Conservation (phyloP, 1,140 invertebrate genomes). For the Ostrea edulis region DNA sequence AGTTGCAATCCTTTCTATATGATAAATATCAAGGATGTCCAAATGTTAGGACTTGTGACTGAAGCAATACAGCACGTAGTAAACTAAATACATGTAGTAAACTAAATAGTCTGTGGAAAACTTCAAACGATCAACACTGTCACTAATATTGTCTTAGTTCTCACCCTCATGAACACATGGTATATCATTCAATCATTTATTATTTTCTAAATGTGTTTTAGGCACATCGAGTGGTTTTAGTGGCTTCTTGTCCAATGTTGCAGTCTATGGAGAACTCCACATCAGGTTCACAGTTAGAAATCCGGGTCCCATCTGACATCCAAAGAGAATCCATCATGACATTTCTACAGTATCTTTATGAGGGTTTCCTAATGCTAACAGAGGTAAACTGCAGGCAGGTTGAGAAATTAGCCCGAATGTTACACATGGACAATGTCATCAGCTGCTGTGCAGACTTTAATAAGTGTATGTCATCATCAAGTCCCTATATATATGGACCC, state of each 20-base stretch:
- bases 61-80: no score
- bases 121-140: no score
- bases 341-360: constrained; percentile 46
- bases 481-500: background rate
- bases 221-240: constrained; percentile 43
- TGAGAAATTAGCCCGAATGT: constrained; percentile 34
- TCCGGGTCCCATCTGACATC: constrained; percentile 38
- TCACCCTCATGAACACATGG: no score
- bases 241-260: constrained; percentile 43
- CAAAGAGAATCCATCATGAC: constrained; percentile 32
- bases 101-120: no score
- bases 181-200: no score
- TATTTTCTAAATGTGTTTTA: background rate
- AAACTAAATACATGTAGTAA: no score
- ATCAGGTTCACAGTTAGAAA: constrained; percentile 41
- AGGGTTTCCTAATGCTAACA: constrained; percentile 42
- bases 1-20: no score
- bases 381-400: constrained; percentile 31
- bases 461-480: background rate
- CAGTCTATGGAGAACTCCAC: constrained; percentile 41
- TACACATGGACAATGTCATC: constrained; percentile 38
- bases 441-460: constrained; percentile 41
- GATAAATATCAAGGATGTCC: no score
- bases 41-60: no score
- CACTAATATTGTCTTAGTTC: no score